Conservation (phyloP, 2,888 invertebrate genomes). For the Chorisops tibialis region DNA sequence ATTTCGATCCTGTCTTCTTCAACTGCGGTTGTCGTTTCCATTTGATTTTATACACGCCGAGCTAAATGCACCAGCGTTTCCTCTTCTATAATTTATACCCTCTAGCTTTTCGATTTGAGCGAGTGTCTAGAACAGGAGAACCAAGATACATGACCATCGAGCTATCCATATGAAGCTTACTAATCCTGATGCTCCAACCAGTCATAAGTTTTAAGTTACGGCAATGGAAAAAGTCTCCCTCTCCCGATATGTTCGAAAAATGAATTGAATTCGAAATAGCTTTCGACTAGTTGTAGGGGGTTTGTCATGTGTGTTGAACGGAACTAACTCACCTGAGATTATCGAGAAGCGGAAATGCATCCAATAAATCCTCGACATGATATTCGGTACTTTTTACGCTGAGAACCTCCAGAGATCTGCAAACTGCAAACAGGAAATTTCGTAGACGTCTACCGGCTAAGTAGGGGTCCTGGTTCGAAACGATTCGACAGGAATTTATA, state of each 20-base stretch:
- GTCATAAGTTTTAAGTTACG: no score
- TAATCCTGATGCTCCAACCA: no score
- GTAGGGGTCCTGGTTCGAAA: neutral
- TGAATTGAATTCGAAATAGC: neutral
- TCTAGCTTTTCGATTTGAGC: no score
- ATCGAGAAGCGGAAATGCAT: conserved; percentile 8
- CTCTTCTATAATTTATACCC: no score
- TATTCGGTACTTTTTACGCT: conserved; percentile 4
- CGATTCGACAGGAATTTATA: conserved; percentile 7
- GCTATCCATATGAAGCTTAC: no score
- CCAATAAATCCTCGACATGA: neutral
- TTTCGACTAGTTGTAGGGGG: no score
- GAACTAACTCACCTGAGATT: conserved; percentile 6
- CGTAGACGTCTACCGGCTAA: conserved; percentile 7
- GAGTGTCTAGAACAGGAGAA: no score
- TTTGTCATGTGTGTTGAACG: neutral
- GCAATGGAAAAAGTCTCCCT: no score
- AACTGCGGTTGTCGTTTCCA: neutral
- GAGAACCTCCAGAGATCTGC: conserved; percentile 5
- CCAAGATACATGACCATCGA: no score
- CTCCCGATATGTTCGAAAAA: no score
- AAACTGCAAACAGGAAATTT: conserved; percentile 8
- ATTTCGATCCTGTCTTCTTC: conserved; percentile 16
- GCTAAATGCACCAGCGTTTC: no score
- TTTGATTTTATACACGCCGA: no score